Evolutionary conservation across 2,113 vertebrate species (phyloP), one percentile per base, ranked within the genome.

Genomic region (Stegostoma tigrinum): DNA sequence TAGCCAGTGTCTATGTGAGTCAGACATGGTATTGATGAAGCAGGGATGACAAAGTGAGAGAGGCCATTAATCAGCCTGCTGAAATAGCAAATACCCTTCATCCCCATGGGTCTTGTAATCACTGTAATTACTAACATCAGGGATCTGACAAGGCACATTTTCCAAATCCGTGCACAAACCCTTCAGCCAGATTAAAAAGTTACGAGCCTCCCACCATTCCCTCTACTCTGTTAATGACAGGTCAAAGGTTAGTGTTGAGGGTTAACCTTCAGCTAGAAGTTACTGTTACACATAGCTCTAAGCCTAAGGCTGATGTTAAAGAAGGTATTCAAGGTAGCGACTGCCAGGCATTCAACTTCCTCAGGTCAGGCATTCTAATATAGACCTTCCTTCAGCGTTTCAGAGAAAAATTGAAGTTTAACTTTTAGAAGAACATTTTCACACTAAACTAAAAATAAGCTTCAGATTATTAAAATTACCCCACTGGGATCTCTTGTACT

Each of bases 81-180:
- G n/a, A 45, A 83, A 83, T 42, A 83, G 80, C 80, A 83, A 83
- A 83, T 83, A 83, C 80, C 80, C 80, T 42, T 19, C 80, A 83
- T 42, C 38, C 80, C 80, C 80, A 83, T 83, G 80, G 80, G 80
- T 38, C 80, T 45, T 83, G 80, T 83, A 83, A 83, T 83, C 80
- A 83, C 80, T 38, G 38, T 83, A 83, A 83, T 83, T 83, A 83
- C 80, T 83, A 83, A 83, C 80, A 83, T 83, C 80, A 21, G 80
- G 80, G 80, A 83, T 83, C 42, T 83, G 80, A 83, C 80, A 83
- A 83, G 38, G 80, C 80, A 83, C 38, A 83, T 83, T 83, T 23
- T 83, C 80, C 80, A 83, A 80, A 80, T 80, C 78, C 42, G 78
- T 80, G 78, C 78, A 42, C 78, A n/a, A 38, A 83, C 80, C 80